A percentile compares a stretch with the other conserved stretches of the same genome.
phyloP scores from a whole-genome alignment of 2,113 vertebrate genomes.

The Cyrtonyx montezumae region DNA sequence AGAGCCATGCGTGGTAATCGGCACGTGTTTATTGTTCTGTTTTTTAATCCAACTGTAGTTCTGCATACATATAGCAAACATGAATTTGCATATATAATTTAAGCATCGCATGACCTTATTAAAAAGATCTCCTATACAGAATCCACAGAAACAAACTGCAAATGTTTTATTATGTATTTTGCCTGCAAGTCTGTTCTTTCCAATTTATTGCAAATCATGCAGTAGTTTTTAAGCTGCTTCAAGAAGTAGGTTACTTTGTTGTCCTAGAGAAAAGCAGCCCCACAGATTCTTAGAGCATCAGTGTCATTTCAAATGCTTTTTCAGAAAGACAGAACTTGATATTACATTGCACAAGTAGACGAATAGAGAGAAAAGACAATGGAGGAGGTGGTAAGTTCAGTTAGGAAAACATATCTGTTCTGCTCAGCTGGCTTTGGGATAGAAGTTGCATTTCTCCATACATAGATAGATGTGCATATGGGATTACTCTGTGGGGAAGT shows the following conservation, averaged over 20 bases:
- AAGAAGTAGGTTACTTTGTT: neutral
- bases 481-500: neutral
- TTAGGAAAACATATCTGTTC: neutral
- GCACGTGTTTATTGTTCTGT: rapidly evolving
- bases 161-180: rapidly evolving
- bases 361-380: neutral
- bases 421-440: neutral
- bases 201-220: neutral
- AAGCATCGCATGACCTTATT: neutral
- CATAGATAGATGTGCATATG: neutral
- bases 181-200: rapidly evolving
- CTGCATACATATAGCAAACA: rapidly evolving
- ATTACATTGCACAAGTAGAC: neutral
- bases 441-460: neutral
- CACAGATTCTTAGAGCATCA: neutral
- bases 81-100: neutral
- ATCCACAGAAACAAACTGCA: neutral
- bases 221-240: neutral
- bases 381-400: neutral
- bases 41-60: neutral
- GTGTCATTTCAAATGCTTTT: neutral
- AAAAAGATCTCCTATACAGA: neutral
- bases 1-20: neutral
- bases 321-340: neutral
- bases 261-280: neutral